Evolutionary conservation across 1,140 invertebrate genomes (phyloP), one percentile per base, ranked within the genome.

Genomic region (Solenopsis invicta): DNA sequence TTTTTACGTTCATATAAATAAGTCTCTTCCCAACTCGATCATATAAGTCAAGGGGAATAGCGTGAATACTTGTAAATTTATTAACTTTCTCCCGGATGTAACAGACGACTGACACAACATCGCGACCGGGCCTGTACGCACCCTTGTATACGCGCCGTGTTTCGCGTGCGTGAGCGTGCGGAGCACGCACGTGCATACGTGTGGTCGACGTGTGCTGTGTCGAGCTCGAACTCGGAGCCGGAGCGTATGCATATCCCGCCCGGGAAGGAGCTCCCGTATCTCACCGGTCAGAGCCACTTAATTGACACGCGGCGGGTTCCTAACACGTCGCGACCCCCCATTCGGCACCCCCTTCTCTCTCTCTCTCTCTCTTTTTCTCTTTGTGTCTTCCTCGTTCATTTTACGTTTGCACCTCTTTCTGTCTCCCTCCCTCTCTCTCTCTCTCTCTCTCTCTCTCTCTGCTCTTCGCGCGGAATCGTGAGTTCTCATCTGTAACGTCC

Each of bases 221-320:
- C 41, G 41, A 41, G 41, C 84, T 75, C 85, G 85, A 76, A 84
- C 82, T 87, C 89, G 84, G 64, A 59, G 52, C 75, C 67, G 41
- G 72, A 85, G 84, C 62, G 87, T 90, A 93, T 92, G 92, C 91
- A 93, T 93, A 94, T 93, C 93, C 93, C 93, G 87, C 62, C 93
- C 93, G 92, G 92, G 92, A 93, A 94, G 92, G 90, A 93, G 93
- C 93, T 92, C 88, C 93, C 93, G 94, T 95, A 95, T 95, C 95
- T 95, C 94, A 94, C 91, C 91, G 90, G 88, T 92, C 91, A 90
- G 90, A 94, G 94, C 92, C 93, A 94, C 94, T 95, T 95, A 95
- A 95, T 95, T 95, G 94, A 95, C 95, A 95, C 94, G 93, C 94
- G 93, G 93, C 94, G 92, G 92, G 92, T 94, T 94, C 91, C 93